A percentile compares a stretch with the other conserved stretches of the same genome.
These are phyloP conservation scores for Trachelus stipa DNA, from an alignment of 2,888 invertebrate species.

Conservation along the genomic window DNA sequence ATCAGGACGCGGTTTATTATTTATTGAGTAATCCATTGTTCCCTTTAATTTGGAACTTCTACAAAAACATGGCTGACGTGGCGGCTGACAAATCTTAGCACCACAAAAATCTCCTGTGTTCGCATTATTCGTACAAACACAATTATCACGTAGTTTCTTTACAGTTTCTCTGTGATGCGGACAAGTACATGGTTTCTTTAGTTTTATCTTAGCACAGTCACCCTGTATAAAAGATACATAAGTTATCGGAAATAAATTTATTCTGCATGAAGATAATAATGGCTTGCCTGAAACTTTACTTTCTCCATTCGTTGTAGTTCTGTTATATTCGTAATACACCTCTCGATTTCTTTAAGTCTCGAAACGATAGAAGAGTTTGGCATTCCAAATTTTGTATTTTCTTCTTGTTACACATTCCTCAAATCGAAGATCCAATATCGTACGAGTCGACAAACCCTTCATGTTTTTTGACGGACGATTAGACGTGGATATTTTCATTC, in stretches of 20 bases:
- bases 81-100: not conserved
- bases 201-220: not conserved
- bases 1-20: not conserved
- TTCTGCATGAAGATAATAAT: not conserved
- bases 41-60: not conserved
- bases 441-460: constrained; percentile 1
- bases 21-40: not conserved
- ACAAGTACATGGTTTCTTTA: constrained; percentile 23
- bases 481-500: constrained; percentile 10
- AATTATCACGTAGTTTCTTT: not conserved
- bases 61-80: not conserved
- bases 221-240: not conserved
- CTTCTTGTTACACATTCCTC: not conserved
- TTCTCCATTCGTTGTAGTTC: constrained; percentile 25
- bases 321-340: constrained; percentile 35
- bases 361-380: constrained; percentile 28
- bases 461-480: constrained; percentile 11
- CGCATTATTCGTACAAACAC: not conserved
- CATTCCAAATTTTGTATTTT: constrained; percentile 30
- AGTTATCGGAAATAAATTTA: not conserved
- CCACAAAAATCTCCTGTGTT: not conserved
- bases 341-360: constrained; percentile 35
- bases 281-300: not conserved
- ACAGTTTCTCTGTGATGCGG: constrained; percentile 24
- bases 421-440: not conserved